Percentiles rank a stretch among this genome's conserved stretches.
phyloP scores from a whole-genome alignment of 92 coral and sea anemone genomes.

The Zoanthus sociatus region DNA sequence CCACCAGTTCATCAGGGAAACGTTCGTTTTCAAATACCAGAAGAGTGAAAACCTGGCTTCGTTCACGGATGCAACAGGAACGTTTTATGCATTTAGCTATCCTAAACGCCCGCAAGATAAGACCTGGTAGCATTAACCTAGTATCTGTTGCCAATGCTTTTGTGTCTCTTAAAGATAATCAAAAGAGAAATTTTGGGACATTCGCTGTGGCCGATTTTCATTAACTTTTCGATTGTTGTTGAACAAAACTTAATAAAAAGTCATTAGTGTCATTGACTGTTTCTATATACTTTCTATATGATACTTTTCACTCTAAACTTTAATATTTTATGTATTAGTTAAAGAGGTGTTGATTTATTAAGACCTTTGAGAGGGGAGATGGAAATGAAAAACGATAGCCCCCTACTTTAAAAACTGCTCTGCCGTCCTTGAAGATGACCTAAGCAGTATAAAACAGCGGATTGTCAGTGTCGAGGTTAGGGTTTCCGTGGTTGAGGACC shows the following conservation, averaged over 20 bases:
- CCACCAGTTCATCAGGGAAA: constrained; percentile 67
- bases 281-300: neutral
- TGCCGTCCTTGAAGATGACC: no score
- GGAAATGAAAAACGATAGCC: no score
- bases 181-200: constrained; percentile 55
- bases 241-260: neutral
- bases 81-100: constrained; percentile 60
- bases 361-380: no score
- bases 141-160: constrained; percentile 61
- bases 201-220: constrained; percentile 46
- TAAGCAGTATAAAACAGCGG: no score
- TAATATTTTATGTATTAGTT: no score
- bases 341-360: neutral
- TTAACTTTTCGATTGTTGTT: neutral
- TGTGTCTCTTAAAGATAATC: constrained; percentile 51
- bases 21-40: constrained; percentile 68
- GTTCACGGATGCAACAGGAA: constrained; percentile 63
- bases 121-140: constrained; percentile 43
- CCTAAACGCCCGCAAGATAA: constrained; percentile 54
- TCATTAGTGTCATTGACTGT: neutral
- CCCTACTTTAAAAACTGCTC: no score
- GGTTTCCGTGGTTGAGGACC: no score
- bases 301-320: neutral
- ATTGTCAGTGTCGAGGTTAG: no score
- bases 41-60: constrained; percentile 66